These are phyloP conservation scores for Nephotettix cincticeps DNA, from an alignment of 1,140 invertebrate genomes.

Conservation along the genomic window DNA sequence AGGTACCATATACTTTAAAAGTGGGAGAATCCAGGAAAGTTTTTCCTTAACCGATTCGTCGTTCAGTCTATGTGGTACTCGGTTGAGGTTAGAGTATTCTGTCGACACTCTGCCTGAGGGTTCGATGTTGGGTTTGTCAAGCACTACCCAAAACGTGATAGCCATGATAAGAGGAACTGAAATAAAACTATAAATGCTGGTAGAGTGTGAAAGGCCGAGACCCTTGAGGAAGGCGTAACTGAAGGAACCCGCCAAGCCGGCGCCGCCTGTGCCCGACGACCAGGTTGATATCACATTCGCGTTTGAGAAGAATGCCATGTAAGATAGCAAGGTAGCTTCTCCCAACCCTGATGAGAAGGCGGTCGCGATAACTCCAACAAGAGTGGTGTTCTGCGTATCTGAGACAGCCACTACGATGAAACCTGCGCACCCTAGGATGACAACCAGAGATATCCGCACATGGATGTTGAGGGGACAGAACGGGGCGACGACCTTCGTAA, in stretches of 20 bases:
- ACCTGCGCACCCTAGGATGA: constrained; percentile 58
- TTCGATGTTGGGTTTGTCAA: constrained; percentile 41
- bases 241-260: constrained; percentile 76
- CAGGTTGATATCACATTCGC: constrained; percentile 77
- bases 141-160: constrained; percentile 62
- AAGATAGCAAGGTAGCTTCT: constrained; percentile 76
- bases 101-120: neutral
- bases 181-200: constrained; percentile 71
- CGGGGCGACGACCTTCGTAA: constrained; percentile 74
- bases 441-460: constrained; percentile 58
- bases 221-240: constrained; percentile 68
- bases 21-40: constrained; percentile 55
- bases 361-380: constrained; percentile 73
- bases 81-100: constrained; percentile 25
- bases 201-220: constrained; percentile 58
- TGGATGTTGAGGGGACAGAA: constrained; percentile 69
- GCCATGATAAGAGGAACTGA: constrained; percentile 68
- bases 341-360: constrained; percentile 78
- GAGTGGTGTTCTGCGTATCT: constrained; percentile 57
- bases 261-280: constrained; percentile 84
- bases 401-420: constrained; percentile 68
- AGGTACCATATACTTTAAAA: constrained; percentile 79
- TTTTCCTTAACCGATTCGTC: constrained; percentile 56
- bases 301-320: constrained; percentile 66
- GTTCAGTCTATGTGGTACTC: constrained; percentile 27